Conservation (phyloP, 2,797 vertebrate species). For the Sciurus vulgaris region DNA sequence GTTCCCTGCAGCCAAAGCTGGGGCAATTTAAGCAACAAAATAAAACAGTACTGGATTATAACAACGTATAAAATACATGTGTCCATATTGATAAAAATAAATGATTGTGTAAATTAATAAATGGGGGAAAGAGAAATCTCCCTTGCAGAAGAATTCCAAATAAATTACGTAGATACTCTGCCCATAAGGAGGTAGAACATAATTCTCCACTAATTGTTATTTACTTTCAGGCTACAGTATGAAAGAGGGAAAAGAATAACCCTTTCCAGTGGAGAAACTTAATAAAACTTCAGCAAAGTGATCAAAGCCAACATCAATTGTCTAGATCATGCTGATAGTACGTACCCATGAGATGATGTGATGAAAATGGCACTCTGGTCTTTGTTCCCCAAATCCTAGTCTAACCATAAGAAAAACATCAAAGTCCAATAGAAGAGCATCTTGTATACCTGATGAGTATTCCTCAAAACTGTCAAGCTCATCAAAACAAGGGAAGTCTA, state of each 20-base stretch:
- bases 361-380: background rate
- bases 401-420: background rate
- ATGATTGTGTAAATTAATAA: background rate
- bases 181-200: background rate
- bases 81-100: background rate
- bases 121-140: background rate
- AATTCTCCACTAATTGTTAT: background rate
- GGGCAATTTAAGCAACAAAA: background rate
- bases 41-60: background rate
- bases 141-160: constrained; percentile 12
- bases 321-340: background rate
- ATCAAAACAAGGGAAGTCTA: background rate
- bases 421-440: background rate
- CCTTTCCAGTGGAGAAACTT: background rate
- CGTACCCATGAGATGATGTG: background rate
- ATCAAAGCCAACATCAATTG: background rate
- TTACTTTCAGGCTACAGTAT: background rate
- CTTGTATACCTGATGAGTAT: background rate
- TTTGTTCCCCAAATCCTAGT: background rate
- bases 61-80: constrained; percentile 17
- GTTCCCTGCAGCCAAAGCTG: background rate
- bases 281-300: background rate
- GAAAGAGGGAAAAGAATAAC: background rate
- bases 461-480: background rate
- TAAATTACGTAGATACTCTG: background rate